Base-by-base conservation (phyloP, 2,797 vertebrate genomes). In the Avahi laniger region DNA sequence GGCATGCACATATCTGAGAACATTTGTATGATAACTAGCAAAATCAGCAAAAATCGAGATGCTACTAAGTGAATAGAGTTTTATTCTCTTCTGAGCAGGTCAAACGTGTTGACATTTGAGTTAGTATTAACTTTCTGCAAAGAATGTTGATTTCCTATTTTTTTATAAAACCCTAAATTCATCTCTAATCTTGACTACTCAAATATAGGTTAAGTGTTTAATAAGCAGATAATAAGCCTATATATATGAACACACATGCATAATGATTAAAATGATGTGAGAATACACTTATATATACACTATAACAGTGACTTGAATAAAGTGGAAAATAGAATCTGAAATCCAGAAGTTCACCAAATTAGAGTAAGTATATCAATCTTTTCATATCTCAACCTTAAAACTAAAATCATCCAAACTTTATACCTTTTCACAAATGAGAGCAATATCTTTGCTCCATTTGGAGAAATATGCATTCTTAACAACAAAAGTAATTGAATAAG, bases 401-500 rank as follows among this genome's bases (percentile, higher is more conserved):
- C 15, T 7, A 67, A 81, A 92, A 78, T 69, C 83, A 52, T 41
- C 10, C 10, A 17, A 93, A 82, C 61, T 46, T 0, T 54, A 69
- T 63, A 18, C 33, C 33, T 78, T 87, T 94, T 61, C 14, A 38
- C 20, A 67, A 80, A 89, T 65, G 28, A 69, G 20, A 89, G 18
- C 9, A 90, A 33, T 43, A 67, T 28, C 30, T 85, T 75, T 50
- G n/a, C 13, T 84, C 30, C 30, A 46, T 33, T 50, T 63, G 57
- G 11, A 93, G 26, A 67, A 95, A 61, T 4, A 11, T 46, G 5
- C 33, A 73, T 54, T 41, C 35, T 69, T 1, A 30, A 8, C 2
- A 50, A 11, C 5, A 52, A 24, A 84, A 89, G 46, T 95, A 94
- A 92, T 18, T 83, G 70, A 94, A 94, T 70, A 84, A 82, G 80